These are phyloP conservation scores for Meandrusa payeni DNA, from an alignment of 2,888 invertebrate genomes.

Conservation along the genomic window DNA sequence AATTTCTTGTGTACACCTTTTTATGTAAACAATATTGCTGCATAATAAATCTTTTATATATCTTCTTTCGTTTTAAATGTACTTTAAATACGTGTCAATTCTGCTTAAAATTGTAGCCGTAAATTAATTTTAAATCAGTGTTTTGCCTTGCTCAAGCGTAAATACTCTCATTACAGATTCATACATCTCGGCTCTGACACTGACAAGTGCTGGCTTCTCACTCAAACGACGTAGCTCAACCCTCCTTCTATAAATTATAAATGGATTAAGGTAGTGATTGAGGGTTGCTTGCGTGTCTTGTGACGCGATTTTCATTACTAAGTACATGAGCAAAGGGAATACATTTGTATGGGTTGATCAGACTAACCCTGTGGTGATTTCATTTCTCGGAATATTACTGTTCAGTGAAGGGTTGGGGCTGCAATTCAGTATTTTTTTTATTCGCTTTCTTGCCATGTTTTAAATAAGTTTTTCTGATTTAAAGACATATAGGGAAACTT, in stretches of 20 bases:
- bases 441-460: too few relatives aligned
- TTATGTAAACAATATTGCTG: too few relatives aligned
- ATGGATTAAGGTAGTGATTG: constrained; percentile 25
- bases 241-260: constrained; percentile 23
- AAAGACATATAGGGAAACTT: too few relatives aligned
- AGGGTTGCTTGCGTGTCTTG: constrained; percentile 5
- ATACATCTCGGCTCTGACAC: constrained; percentile 13
- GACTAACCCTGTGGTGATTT: constrained; percentile 7
- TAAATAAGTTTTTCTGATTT: too few relatives aligned
- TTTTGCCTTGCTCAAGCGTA: constrained; percentile 7
- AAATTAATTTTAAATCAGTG: constrained; percentile 14
- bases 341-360: constrained; percentile 3
- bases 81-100: not conserved
- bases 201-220: constrained; percentile 21
- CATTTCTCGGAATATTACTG: constrained; percentile 9
- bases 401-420: constrained; percentile 11
- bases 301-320: constrained; percentile 16
- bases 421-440: too few relatives aligned
- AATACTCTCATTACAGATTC: constrained; percentile 17
- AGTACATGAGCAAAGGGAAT: constrained; percentile 6
- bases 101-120: not conserved
- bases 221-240: constrained; percentile 14
- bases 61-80: too few relatives aligned
- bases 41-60: too few relatives aligned
- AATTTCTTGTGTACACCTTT: too few relatives aligned